Evolutionary conservation across 2,113 vertebrate species (phyloP), one percentile per base, ranked within the genome.

Genomic region (Sceloporus undulatus): DNA sequence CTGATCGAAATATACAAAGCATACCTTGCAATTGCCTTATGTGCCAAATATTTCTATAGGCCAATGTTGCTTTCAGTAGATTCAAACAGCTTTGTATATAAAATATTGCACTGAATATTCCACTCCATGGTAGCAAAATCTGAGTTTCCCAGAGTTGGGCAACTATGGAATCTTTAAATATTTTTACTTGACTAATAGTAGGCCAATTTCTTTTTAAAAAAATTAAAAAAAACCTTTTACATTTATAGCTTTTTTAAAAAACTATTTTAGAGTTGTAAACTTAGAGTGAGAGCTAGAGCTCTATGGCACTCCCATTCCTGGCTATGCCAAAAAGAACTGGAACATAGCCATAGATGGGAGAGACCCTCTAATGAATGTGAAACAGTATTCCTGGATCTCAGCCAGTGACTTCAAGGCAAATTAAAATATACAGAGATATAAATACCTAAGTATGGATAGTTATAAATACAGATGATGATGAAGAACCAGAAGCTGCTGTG

Each of bases 11-110:
- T 56, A 87, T 2, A 7, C 54, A 74, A 48, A 71, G 1, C 66
- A 40, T 11, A 87, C 25, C 52, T 65, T 74, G 78, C 81, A 86
- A n/a, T 76, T 13, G 82, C 18, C 19, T 76, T 25, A 65, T 52
- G 29, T 77, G 59, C 27, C 56, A 87, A 62, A n/a, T 65, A 71
- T 14, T 82, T 87, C 52, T 62, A 76, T 52, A 66, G 73, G 40
- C 25, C 56, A 76, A 19, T 34, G 13, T 66, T 66, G 56, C 18
- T 48, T 75, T 76, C 42, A 38, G 13, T 68, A 71, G 34, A 76
- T 9, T 70, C 10, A 59, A 13, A 71, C 38, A 59, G 27, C 9
- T 75, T 85, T 11, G 14, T 19, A 38, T 77, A 14, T 76, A 54
- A 76, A 87, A 76, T 52, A 40, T 48, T 29, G 59, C 25, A 48